These are phyloP conservation scores for Andrena trimmerana DNA, from an alignment of 2,888 invertebrate species.

Conservation along the genomic window DNA sequence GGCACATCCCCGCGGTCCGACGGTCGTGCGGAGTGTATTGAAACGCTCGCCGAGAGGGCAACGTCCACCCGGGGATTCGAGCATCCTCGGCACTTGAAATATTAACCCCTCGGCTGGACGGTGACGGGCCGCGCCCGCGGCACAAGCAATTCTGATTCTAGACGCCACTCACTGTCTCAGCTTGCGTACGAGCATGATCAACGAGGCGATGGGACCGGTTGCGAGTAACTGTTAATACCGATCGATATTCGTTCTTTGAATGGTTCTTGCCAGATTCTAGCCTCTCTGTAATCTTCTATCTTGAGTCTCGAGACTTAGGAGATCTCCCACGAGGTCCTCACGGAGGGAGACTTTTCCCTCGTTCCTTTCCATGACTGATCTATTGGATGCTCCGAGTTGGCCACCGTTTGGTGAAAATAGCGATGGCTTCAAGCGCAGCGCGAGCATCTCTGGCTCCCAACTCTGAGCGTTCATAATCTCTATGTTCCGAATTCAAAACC, in stretches of 20 bases:
- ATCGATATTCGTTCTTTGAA: no score
- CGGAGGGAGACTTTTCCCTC: no score
- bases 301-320: no score
- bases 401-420: no score
- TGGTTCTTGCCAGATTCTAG: no score
- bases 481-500: not conserved
- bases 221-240: no score
- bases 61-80: conserved; percentile 47
- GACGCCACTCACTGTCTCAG: not conserved
- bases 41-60: conserved; percentile 47
- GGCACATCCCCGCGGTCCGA: conserved; percentile 32
- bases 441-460: not conserved
- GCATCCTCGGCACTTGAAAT: conserved; percentile 45
- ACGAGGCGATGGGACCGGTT: no score
- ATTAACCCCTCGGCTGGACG: conserved; percentile 50
- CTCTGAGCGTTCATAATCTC: not conserved
- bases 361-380: no score
- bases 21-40: conserved; percentile 58
- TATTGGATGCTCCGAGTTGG: no score
- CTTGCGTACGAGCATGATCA: not conserved
- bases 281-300: no score
- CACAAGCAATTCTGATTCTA: conserved; percentile 32
- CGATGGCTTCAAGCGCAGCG: no score
- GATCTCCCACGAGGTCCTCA: no score
- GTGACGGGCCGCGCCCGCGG: not conserved